Percentiles rank a stretch among this genome's conserved stretches.
These are phyloP conservation scores for Lagopus muta DNA, from an alignment of 2,113 vertebrate genomes.

Conservation along the genomic window DNA sequence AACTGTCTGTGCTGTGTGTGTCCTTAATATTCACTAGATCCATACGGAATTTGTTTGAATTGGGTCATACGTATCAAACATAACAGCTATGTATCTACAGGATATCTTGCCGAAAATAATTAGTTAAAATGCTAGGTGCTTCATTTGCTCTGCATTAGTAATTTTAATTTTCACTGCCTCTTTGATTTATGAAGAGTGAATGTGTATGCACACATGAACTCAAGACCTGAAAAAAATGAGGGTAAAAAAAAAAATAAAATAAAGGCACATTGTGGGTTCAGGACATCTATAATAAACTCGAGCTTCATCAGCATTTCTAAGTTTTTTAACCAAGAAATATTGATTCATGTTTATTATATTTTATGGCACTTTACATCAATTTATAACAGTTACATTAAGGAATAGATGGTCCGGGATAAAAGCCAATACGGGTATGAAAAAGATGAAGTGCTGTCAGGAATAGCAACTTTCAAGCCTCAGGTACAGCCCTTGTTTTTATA, in stretches of 20 bases:
- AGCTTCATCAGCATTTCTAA: slow-evolving; percentile 80
- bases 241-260: slow-evolving; percentile 56
- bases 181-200: slow-evolving; percentile 48
- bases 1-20: not conserved
- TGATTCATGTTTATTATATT: slow-evolving; percentile 84
- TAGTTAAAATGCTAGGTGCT: slow-evolving; percentile 1
- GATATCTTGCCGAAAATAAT: not conserved
- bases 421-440: slow-evolving; percentile 78
- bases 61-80: not conserved
- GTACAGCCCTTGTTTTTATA: slow-evolving; percentile 70
- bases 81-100: not conserved
- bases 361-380: slow-evolving; percentile 81
- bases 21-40: slow-evolving; percentile 7
- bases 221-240: slow-evolving; percentile 35
- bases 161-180: slow-evolving; percentile 44
- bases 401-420: slow-evolving; percentile 79
- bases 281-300: slow-evolving; percentile 64
- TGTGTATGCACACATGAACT: not conserved
- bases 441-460: slow-evolving; percentile 78
- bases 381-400: slow-evolving; percentile 84
- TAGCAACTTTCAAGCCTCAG: slow-evolving; percentile 70
- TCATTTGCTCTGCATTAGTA: slow-evolving; percentile 33
- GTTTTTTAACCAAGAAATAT: slow-evolving; percentile 83
- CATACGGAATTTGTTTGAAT: not conserved
- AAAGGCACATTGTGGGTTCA: slow-evolving; percentile 58